Conservation (phyloP, 2,888 invertebrate genomes). For the Uloborus plumipes region DNA sequence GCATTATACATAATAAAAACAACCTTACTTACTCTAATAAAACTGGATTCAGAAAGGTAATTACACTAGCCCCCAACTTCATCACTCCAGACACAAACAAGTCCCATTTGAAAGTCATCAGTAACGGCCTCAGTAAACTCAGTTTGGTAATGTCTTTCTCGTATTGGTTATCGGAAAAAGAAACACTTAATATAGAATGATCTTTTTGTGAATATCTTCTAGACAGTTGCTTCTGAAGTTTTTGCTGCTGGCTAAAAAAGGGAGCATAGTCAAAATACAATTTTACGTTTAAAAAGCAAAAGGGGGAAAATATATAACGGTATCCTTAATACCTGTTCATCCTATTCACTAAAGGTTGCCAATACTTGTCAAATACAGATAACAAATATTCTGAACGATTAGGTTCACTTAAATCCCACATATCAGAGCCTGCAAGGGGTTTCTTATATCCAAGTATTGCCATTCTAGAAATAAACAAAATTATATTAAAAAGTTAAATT, state of each 20-base stretch:
- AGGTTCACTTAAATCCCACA: constrained; percentile 71
- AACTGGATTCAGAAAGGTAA: constrained; percentile 92
- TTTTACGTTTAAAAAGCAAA: too few species aligned
- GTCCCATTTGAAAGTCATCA: constrained; percentile 88
- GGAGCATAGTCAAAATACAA: too few species aligned
- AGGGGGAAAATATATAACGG: too few species aligned
- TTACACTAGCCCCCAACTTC: constrained; percentile 85
- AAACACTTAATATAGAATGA: neutral
- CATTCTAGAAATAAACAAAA: constrained; percentile 67
- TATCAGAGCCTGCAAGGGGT: constrained; percentile 69
- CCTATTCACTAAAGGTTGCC: constrained; percentile 61
- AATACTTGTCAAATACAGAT: constrained; percentile 70
- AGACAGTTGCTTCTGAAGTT: constrained; percentile 15
- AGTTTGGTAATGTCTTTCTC: constrained; percentile 29
- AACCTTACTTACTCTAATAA: constrained; percentile 81
- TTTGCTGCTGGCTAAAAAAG: constrained; percentile 21
- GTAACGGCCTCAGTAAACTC: constrained; percentile 82
- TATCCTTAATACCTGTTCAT: constrained; percentile 18
- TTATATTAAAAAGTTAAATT: too few species aligned
- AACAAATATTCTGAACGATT: constrained; percentile 69
- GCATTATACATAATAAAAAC: neutral
- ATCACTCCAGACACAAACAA: constrained; percentile 86
- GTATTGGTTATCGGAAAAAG: neutral
- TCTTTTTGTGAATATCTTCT: constrained; percentile 35
- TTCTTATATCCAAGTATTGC: constrained; percentile 71